A percentile compares a stretch with the other conserved stretches of the same genome.
These are phyloP conservation scores for Mactromeris polynyma DNA, from an alignment of 2,888 invertebrate genomes.

Conservation along the genomic window DNA sequence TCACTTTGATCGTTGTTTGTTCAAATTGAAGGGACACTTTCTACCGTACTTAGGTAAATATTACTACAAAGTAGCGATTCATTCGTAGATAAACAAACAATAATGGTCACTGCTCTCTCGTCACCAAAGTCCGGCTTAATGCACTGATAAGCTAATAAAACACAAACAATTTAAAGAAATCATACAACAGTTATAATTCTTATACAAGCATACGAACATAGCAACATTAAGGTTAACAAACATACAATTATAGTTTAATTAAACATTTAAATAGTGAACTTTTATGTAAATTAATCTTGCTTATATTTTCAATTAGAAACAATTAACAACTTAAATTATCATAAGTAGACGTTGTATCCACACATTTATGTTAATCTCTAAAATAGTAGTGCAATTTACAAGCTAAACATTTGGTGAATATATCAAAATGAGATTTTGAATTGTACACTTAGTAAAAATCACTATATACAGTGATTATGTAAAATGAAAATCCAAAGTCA, in stretches of 20 bases:
- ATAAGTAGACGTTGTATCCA: neutral
- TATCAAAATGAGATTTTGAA: too few relatives aligned
- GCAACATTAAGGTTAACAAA: neutral
- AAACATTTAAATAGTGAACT: neutral
- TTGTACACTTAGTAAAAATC: too few relatives aligned
- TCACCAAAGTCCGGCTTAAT: neutral
- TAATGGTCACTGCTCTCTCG: slow-evolving; percentile 19
- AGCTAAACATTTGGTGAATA: too few relatives aligned
- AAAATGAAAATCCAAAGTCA: too few relatives aligned
- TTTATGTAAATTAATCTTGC: neutral
- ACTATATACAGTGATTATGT: too few relatives aligned
- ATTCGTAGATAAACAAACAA: slow-evolving; percentile 3
- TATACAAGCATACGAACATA: neutral
- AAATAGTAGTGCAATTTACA: too few relatives aligned
- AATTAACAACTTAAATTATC: neutral
- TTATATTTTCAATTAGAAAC: neutral
- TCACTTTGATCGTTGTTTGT: slow-evolving; percentile 40
- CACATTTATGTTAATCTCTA: neutral
- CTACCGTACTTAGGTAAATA: slow-evolving; percentile 30
- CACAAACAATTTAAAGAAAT: neutral
- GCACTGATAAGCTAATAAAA: neutral
- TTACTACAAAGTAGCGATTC: slow-evolving; percentile 11
- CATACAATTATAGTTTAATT: neutral
- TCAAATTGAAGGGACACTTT: slow-evolving; percentile 30
- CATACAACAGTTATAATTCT: slow-evolving; percentile 4